Percentiles rank a stretch among this genome's conserved stretches.
phyloP scores from a whole-genome alignment of 92 coral and sea anemone species.

The Heteractis magnifica region DNA sequence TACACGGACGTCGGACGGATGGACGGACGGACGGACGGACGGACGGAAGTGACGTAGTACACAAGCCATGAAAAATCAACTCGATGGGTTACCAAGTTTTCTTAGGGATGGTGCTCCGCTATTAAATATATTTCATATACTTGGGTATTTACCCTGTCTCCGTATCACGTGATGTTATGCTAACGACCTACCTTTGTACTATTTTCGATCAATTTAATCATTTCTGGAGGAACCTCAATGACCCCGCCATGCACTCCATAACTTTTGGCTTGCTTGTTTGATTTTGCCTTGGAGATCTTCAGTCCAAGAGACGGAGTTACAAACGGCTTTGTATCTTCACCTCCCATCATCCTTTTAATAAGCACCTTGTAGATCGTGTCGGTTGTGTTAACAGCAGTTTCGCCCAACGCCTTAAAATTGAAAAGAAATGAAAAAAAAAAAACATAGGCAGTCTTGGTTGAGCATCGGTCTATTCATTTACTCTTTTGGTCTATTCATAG shows the following conservation, averaged over 20 bases:
- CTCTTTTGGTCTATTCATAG: no score
- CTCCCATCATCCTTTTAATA: conserved; percentile 17
- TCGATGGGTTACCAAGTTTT: no score
- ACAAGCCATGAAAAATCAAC: no score
- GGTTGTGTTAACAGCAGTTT: conserved; percentile 27
- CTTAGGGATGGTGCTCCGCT: no score
- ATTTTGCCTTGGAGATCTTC: conserved; percentile 29
- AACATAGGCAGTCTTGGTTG: no score
- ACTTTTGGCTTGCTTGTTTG: conserved; percentile 12
- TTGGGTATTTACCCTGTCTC: no score
- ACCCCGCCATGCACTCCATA: conserved; percentile 40
- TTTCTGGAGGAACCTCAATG: conserved; percentile 21
- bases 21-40: no score
- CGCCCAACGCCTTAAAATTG: conserved; percentile 9
- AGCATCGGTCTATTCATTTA: no score
- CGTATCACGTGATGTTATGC: background rate
- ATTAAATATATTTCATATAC: background rate
- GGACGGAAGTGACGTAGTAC: no score
- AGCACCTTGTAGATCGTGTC: conserved; percentile 16
- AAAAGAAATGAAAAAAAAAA: no score
- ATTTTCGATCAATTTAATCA: conserved; percentile 8
- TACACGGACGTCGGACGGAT: no score
- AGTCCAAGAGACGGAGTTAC: conserved; percentile 24
- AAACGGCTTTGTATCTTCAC: conserved; percentile 17
- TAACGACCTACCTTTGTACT: background rate